These are phyloP conservation scores for Biston betularia DNA, from an alignment of 2,888 invertebrate genomes.

Conservation along the genomic window DNA sequence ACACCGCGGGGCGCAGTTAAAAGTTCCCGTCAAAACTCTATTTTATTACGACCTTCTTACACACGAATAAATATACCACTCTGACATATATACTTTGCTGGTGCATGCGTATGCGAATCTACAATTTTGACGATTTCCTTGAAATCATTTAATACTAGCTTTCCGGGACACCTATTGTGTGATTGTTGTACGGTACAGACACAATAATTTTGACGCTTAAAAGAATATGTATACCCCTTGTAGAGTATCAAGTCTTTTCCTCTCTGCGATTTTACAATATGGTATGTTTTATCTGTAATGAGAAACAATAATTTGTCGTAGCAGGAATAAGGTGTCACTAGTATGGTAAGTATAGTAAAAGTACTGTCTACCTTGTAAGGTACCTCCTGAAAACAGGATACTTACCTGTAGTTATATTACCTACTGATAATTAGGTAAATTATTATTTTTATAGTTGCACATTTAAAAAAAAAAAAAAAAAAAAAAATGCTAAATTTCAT, in stretches of 20 bases:
- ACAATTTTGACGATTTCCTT: not conserved
- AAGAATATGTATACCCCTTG: not conserved
- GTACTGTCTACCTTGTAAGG: too few species aligned
- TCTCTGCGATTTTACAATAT: constrained; percentile 7
- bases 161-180: not conserved
- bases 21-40: too few species aligned
- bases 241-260: constrained; percentile 5
- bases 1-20: too few species aligned
- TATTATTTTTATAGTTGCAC: too few species aligned
- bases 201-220: not conserved
- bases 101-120: not conserved
- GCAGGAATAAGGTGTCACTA: too few species aligned
- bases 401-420: too few species aligned
- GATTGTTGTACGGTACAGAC: not conserved
- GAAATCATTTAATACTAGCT: not conserved
- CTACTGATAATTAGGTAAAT: too few species aligned
- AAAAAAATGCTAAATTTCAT: too few species aligned
- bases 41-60: not conserved
- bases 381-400: too few species aligned
- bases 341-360: too few species aligned
- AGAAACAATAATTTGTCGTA: not conserved
- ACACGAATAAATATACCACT: not conserved
- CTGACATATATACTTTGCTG: not conserved
- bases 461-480: too few species aligned
- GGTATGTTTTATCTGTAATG: not conserved